Conservation (phyloP, 2,797 vertebrate genomes). For the Pseudomugil gertrudae region DNA sequence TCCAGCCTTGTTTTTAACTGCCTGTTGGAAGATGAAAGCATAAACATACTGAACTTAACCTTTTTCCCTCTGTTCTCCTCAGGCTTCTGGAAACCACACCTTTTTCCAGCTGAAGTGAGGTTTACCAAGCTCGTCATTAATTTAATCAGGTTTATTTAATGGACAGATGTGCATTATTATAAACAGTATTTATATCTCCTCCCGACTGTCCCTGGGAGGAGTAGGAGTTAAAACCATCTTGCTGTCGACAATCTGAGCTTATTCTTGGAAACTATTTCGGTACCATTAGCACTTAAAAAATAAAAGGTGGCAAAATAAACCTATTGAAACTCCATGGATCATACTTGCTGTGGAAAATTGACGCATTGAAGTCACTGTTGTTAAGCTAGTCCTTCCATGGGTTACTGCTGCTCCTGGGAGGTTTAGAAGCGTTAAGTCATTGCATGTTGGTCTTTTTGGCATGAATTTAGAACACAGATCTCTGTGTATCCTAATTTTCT, state of each 20-base stretch:
- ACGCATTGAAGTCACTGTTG: slow-evolving; percentile 61
- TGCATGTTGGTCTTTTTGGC: slow-evolving; percentile 83
- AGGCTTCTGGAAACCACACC: slow-evolving; percentile 78
- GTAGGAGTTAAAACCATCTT: slow-evolving; percentile 72
- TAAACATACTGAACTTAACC: background rate
- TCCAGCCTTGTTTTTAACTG: background rate
- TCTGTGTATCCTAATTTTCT: slow-evolving; percentile 78
- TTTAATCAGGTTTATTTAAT: slow-evolving; percentile 85
- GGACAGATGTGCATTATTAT: slow-evolving; percentile 80
- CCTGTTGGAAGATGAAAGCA: background rate
- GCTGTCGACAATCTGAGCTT: slow-evolving; percentile 73
- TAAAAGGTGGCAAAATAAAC: slow-evolving; percentile 3
- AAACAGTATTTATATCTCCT: slow-evolving; percentile 78
- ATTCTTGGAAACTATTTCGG: slow-evolving; percentile 74
- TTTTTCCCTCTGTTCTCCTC: slow-evolving; percentile 26
- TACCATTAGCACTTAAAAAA: slow-evolving; percentile 77
- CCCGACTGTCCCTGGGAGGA: slow-evolving; percentile 65
- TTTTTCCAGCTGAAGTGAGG: slow-evolving; percentile 78
- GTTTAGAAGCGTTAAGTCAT: slow-evolving; percentile 72
- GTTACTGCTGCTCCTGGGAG: slow-evolving; percentile 52
- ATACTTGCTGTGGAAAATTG: slow-evolving; percentile 62
- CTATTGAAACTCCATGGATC: slow-evolving; percentile 51
- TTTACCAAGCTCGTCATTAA: slow-evolving; percentile 74
- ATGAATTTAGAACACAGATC: slow-evolving; percentile 80
- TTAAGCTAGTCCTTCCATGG: slow-evolving; percentile 70